A percentile compares a stretch with the other conserved stretches of the same genome.
Conservation (phyloP, 2,797 vertebrate genomes). For the Pangasius djambal region DNA sequence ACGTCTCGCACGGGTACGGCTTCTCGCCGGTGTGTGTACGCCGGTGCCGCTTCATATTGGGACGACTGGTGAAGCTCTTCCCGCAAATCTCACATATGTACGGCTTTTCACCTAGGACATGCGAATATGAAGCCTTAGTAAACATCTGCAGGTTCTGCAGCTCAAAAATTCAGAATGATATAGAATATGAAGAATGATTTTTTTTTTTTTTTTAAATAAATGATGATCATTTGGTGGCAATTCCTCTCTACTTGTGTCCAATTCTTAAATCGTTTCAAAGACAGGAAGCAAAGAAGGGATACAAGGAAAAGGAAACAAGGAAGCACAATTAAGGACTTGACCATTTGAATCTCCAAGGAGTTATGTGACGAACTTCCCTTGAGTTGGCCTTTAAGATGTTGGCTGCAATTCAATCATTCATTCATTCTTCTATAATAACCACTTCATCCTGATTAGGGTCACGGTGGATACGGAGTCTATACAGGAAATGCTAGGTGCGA, state of each 20-base stretch:
- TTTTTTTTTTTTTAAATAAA: not conserved
- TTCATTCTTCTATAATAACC: not conserved
- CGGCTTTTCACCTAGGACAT: conserved; percentile 88
- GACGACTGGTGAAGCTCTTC: conserved; percentile 97
- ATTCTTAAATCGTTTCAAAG: not conserved
- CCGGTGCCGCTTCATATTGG: conserved; percentile 98
- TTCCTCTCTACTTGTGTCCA: not conserved
- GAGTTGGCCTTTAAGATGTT: not conserved
- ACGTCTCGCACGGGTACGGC: conserved; percentile 91
- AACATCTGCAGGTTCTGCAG: not conserved
- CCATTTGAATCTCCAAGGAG: not conserved
- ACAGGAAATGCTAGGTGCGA: not conserved
- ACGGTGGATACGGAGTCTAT: not conserved
- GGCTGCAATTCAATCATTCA: not conserved
- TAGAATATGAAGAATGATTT: not conserved
- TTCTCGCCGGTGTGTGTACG: conserved; percentile 96
- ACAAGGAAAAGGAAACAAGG: not conserved
- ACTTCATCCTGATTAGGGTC: not conserved
- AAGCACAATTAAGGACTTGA: not conserved
- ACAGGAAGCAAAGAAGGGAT: not conserved
- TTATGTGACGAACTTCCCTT: not conserved
- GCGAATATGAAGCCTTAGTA: not conserved
- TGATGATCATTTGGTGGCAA: not conserved
- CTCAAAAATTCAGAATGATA: not conserved
- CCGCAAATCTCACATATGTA: conserved; percentile 98